Percentiles rank a stretch among this genome's conserved stretches.
Conservation (phyloP, 2,888 invertebrate genomes). For the Epistrophella euchroma region DNA sequence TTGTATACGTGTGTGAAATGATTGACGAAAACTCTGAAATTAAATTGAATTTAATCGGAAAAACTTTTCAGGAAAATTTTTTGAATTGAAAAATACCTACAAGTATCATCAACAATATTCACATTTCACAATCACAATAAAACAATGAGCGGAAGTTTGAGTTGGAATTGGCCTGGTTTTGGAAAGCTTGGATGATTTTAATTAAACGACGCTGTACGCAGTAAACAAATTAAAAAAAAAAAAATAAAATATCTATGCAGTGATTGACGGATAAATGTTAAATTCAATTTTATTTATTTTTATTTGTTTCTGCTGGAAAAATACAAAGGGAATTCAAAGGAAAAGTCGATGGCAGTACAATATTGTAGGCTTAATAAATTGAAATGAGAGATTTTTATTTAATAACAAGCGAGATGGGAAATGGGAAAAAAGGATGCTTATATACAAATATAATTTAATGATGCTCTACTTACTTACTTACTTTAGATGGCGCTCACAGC, state of each 20-base stretch:
- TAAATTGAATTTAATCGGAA: constrained; percentile 49
- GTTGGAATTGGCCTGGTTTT: background rate
- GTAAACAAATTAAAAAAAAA: background rate
- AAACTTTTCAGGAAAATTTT: constrained; percentile 1
- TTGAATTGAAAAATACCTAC: constrained; percentile 5
- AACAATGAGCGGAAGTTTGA: background rate
- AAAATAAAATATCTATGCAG: background rate
- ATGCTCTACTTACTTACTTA: too few relatives aligned
- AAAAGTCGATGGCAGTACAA: background rate
- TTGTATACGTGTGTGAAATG: constrained; percentile 43
- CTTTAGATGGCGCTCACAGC: too few relatives aligned
- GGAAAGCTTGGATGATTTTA: constrained; percentile 40
- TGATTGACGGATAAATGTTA: constrained; percentile 57
- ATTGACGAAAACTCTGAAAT: constrained; percentile 64
- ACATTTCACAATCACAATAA: constrained; percentile 11
- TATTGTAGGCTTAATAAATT: constrained; percentile 15
- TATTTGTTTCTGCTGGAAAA: background rate
- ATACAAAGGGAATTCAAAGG: constrained; percentile 15
- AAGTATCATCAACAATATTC: too few relatives aligned
- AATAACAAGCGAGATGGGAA: background rate
- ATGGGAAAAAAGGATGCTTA: background rate
- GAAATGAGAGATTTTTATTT: constrained; percentile 8
- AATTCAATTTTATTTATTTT: constrained; percentile 30
- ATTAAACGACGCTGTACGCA: constrained; percentile 45
- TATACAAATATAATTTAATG: too few relatives aligned